Evolutionary conservation across 2,113 vertebrate genomes (phyloP).

Genomic region (Bucco capensis): DNA sequence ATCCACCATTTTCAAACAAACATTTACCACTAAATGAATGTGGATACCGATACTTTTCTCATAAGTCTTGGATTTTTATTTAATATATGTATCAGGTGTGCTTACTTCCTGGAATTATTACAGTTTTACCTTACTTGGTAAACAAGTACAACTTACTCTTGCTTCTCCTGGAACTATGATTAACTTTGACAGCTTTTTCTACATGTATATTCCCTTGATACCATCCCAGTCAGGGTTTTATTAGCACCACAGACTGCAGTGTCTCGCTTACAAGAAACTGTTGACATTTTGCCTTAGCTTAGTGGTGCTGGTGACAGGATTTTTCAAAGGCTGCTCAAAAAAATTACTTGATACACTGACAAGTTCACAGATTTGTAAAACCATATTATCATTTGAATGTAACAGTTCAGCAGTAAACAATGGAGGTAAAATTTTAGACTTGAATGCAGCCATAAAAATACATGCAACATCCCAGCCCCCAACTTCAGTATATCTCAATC

Average conservation of each 20-base stretch:
- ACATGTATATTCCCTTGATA: background rate
- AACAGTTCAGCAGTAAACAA: background rate
- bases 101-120: background rate
- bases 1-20: background rate
- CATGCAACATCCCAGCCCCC: background rate
- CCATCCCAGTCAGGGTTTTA: background rate
- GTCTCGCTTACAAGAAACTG: background rate
- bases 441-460: background rate
- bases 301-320: background rate
- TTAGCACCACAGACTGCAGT: background rate
- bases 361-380: background rate
- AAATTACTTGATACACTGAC: background rate
- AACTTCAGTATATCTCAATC: background rate
- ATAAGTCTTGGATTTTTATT: background rate
- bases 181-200: background rate
- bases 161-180: background rate
- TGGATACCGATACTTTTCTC: background rate
- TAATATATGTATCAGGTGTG: background rate
- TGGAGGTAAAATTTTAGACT: background rate
- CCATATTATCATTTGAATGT: background rate
- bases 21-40: background rate
- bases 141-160: background rate
- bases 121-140: background rate
- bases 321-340: constrained; percentile 22
- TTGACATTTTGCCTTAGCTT: background rate